Evolutionary conservation across 2,888 invertebrate genomes (phyloP).

Genomic region (Leucoma salicis): DNA sequence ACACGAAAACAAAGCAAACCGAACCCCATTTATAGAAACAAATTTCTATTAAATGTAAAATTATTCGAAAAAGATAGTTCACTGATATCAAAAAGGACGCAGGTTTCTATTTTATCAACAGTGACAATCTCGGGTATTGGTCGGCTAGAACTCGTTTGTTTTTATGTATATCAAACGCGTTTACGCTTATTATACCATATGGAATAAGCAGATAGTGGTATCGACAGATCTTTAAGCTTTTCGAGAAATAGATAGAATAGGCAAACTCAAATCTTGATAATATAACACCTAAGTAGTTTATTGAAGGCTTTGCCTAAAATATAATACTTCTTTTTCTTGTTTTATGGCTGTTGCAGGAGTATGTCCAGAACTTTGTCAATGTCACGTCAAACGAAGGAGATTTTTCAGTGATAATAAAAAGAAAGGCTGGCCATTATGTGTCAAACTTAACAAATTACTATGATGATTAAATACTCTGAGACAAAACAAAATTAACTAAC

Average conservation of each 20-base stretch:
- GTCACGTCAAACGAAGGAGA: too few species aligned
- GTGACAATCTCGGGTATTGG: slow-evolving; percentile 36
- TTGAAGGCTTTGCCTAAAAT: slow-evolving; percentile 7
- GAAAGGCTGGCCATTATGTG: too few species aligned
- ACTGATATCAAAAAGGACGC: slow-evolving; percentile 31
- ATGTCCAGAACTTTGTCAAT: too few species aligned
- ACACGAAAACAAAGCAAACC: not conserved
- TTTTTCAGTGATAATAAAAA: too few species aligned
- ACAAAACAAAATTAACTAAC: too few species aligned
- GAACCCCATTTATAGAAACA: not conserved
- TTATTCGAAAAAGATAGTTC: slow-evolving; percentile 18
- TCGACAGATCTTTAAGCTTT: slow-evolving; percentile 8
- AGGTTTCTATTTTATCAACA: slow-evolving; percentile 29
- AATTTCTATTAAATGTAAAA: slow-evolving; percentile 7
- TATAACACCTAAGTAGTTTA: not conserved
- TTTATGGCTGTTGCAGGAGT: too few species aligned
- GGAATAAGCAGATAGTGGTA: slow-evolving; percentile 11
- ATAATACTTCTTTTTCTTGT: too few species aligned
- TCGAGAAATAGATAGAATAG: slow-evolving; percentile 5
- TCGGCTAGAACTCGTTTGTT: slow-evolving; percentile 25
- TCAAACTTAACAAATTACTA: too few species aligned
- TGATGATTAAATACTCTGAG: too few species aligned
- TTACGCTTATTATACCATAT: slow-evolving; percentile 14
- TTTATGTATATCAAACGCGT: slow-evolving; percentile 27
- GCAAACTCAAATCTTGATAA: too few species aligned